Percentiles rank a stretch among this genome's conserved stretches.
Conservation (phyloP, 1,140 invertebrate species). For the Scaptomyza graminum region DNA sequence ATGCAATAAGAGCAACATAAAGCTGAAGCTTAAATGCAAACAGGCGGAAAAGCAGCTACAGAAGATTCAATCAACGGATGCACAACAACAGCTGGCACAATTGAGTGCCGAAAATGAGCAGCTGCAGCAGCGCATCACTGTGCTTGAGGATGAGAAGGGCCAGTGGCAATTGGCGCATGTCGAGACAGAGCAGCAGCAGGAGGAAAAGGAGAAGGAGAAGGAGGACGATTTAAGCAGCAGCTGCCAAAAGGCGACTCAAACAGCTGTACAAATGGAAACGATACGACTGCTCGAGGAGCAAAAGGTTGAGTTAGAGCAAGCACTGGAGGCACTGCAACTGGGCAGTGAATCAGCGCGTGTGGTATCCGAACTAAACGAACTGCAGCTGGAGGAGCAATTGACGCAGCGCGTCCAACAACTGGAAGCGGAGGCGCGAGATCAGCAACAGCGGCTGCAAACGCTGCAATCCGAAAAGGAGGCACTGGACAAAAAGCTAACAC, state of each 20-base stretch:
- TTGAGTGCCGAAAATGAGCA: conserved; percentile 86
- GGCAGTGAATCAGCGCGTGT: conserved; percentile 84
- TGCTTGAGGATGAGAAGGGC: conserved; percentile 95
- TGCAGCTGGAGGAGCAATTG: conserved; percentile 88
- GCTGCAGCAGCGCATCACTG: conserved; percentile 90
- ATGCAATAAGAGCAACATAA: conserved; percentile 92
- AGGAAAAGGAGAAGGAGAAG: background rate
- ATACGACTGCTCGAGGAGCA: conserved; percentile 76
- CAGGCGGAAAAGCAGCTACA: conserved; percentile 92
- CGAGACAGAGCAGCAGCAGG: background rate
- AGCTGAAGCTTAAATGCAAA: conserved; percentile 93
- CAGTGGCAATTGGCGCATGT: conserved; percentile 89
- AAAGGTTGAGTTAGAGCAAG: conserved; percentile 66
- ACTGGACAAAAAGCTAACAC: conserved; percentile 86
- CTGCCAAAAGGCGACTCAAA: conserved; percentile 2
- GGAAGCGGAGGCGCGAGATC: conserved; percentile 86
- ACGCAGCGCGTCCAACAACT: conserved; percentile 62
- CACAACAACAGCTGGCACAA: conserved; percentile 88
- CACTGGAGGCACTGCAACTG: conserved; percentile 55
- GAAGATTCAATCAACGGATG: conserved; percentile 89
- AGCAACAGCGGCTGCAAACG: conserved; percentile 80
- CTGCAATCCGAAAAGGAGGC: conserved; percentile 85
- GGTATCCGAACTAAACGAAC: conserved; percentile 87
- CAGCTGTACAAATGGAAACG: conserved; percentile 56
- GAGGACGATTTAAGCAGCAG: background rate